phyloP scores from a whole-genome alignment of 2,888 invertebrate genomes.

The Oasisia sp. region DNA sequence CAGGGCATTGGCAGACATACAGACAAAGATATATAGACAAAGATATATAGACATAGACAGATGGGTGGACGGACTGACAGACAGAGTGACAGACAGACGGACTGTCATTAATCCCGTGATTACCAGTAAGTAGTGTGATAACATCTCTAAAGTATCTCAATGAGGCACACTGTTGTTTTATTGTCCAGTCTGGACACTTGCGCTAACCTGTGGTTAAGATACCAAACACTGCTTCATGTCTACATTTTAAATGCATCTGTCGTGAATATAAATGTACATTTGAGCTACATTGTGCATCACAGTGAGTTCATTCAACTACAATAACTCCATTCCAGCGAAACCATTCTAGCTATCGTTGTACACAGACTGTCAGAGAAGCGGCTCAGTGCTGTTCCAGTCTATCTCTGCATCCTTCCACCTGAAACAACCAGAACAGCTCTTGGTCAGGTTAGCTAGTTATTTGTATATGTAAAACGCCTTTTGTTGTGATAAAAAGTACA shows the following conservation, averaged over 20 bases:
- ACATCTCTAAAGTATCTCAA: too few relatives aligned
- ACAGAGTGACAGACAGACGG: too few relatives aligned
- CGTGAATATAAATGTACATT: background rate
- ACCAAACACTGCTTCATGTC: background rate
- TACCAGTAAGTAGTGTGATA: background rate
- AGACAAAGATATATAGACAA: background rate
- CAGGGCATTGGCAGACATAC: too few relatives aligned
- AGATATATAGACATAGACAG: background rate
- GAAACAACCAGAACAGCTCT: conserved; percentile 21
- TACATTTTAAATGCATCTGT: background rate
- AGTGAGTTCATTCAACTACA: background rate
- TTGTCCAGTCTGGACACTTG: background rate
- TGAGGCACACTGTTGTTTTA: background rate
- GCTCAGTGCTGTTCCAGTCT: conserved; percentile 68
- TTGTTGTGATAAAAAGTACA: too few relatives aligned
- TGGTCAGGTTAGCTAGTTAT: background rate
- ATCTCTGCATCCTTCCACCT: conserved; percentile 66
- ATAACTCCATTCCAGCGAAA: background rate
- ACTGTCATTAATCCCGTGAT: background rate
- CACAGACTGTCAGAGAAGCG: conserved; percentile 47
- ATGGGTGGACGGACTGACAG: background rate
- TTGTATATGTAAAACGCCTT: too few relatives aligned
- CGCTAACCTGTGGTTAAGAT: background rate
- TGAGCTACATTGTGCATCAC: background rate
- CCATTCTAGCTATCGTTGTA: background rate